These are phyloP conservation scores for Leptopilina boulardi DNA, from an alignment of 1,140 invertebrate species.

Conservation along the genomic window DNA sequence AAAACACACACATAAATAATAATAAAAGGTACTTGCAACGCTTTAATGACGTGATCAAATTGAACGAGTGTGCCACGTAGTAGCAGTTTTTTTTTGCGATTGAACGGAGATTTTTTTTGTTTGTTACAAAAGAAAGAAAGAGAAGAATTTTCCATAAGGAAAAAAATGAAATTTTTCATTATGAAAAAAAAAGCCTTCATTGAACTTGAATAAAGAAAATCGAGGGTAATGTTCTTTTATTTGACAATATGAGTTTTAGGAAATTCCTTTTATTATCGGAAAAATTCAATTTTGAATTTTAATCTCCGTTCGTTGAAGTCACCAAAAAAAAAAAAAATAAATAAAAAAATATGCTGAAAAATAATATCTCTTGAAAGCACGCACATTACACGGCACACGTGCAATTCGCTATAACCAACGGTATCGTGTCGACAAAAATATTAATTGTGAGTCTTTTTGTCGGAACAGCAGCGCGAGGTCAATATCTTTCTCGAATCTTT, in stretches of 20 bases:
- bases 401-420: conserved; percentile 16
- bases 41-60: conserved; percentile 48
- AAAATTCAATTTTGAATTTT: background rate
- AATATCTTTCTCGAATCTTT: conserved; percentile 17
- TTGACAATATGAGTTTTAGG: background rate
- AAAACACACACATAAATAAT: conserved; percentile 37
- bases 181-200: background rate
- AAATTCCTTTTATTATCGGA: background rate
- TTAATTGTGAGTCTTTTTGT: conserved; percentile 12
- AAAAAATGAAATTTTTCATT: too few relatives aligned
- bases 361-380: background rate
- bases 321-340: too few relatives aligned
- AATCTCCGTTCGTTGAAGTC: conserved; percentile 23
- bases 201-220: background rate
- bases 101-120: conserved; percentile 13
- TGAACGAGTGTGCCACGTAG: conserved; percentile 49
- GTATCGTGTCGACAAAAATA: conserved; percentile 37
- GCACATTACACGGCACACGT: conserved; percentile 1
- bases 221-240: background rate
- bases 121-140: background rate
- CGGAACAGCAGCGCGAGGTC: conserved; percentile 10
- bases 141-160: too few relatives aligned
- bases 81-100: conserved; percentile 38
- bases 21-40: conserved; percentile 40
- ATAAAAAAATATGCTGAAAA: too few relatives aligned